Conservation (phyloP, 2,113 vertebrate species). For the Upupa epops region DNA sequence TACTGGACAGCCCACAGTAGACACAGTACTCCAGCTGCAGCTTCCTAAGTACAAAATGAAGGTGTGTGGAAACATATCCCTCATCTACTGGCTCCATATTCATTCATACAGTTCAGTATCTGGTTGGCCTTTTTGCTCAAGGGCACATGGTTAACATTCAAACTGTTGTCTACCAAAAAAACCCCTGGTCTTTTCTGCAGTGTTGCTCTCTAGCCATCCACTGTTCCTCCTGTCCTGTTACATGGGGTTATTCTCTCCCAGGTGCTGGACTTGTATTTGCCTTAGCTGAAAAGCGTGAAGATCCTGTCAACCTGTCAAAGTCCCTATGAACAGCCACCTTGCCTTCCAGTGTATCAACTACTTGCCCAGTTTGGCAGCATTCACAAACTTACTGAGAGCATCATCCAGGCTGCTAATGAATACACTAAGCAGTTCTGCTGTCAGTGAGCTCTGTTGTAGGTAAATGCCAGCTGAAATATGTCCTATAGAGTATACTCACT, state of each 20-base stretch:
- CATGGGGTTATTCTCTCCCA: background rate
- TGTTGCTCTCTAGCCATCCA: background rate
- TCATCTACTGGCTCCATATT: background rate
- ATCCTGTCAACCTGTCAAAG: background rate
- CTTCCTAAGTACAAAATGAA: accelerated
- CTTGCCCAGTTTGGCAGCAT: background rate
- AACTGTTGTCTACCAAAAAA: background rate
- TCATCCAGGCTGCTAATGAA: background rate
- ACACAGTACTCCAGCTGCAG: background rate
- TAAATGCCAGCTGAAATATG: background rate
- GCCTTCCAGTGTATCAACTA: background rate
- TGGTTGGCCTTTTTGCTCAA: background rate
- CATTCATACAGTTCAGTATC: background rate
- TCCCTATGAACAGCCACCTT: background rate
- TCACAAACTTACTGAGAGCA: background rate
- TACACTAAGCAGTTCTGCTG: background rate
- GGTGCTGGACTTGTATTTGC: background rate
- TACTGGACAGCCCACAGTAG: background rate
- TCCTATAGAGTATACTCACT: background rate
- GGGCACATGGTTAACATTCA: accelerated
- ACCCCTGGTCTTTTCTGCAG: background rate
- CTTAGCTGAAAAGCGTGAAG: background rate
- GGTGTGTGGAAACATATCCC: background rate
- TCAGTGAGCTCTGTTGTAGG: background rate
- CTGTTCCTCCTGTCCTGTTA: background rate